Evolutionary conservation across 2,113 vertebrate genomes (phyloP), one percentile per base, ranked within the genome.

Genomic region (Platycercus adscitus): DNA sequence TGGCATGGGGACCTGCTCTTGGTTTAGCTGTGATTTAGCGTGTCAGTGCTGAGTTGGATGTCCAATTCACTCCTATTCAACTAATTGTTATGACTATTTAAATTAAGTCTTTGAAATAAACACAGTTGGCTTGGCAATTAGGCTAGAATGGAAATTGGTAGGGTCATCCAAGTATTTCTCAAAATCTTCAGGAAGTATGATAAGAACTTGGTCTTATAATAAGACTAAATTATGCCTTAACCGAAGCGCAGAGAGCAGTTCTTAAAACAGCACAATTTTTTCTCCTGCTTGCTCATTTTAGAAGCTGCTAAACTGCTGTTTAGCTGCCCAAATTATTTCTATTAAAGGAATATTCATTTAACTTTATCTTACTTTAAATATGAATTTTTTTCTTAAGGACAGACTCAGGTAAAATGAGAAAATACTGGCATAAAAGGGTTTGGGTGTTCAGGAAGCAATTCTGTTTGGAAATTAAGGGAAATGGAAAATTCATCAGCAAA

Each of bases 51-150:
- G 64, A 19, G 24, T 9, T 28, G 50, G 76, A 26, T 47, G 49
- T 8, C 14, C 18, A 6, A 3, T 69, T 88, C 66, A 1, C 69
- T 81, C 77, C n/a, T 3, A 11, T 23, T 17, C 69, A 85, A 82
- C 56, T 58, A 17, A 68, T 86, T 64, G 92, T 61, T 50, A 13
- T 23, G 33, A 73, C 80, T 66, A 28, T 60, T 77, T 87, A 88
- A 92, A 76, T 91, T 14, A 84, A 89, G 20, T 11, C 55, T 91
- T 75, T 81, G 33, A 33, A 75, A 49, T 24, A 66, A 87, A 76
- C 9, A 20, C 37, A 78, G 56, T n/a, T 86, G 89, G 72, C 85
- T 95, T 94, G 33, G 80, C n/a, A 65, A 56, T 81, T n/a, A 26
- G 58, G 29, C 21, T 33, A 76, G 76, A 44, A 75, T 31, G 66